Conservation (phyloP, 2,113 vertebrate genomes). For the Ptilonorhynchus violaceus region DNA sequence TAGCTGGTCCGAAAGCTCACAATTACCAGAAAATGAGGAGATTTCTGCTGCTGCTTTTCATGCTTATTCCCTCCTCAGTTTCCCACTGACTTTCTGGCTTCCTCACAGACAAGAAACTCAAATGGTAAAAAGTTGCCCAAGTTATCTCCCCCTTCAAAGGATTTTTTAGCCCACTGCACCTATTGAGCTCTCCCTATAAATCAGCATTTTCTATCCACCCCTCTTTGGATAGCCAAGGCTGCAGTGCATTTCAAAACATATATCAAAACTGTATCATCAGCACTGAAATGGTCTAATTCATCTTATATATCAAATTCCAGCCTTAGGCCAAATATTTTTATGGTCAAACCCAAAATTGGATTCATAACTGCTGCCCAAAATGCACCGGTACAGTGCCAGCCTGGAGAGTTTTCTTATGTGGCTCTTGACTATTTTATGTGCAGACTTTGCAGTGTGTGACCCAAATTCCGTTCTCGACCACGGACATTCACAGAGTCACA, state of each 20-base stretch:
- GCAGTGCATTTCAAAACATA: background rate
- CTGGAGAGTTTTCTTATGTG: background rate
- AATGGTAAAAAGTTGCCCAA: background rate
- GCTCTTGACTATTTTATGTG: background rate
- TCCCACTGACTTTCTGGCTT: background rate
- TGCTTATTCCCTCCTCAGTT: background rate
- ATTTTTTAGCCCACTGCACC: background rate
- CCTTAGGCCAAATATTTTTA: background rate
- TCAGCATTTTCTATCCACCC: too few species aligned
- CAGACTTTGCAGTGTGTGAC: background rate
- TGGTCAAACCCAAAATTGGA: background rate
- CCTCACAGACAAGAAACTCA: background rate
- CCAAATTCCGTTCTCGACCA: background rate
- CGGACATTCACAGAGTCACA: fast-evolving
- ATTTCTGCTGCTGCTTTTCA: background rate
- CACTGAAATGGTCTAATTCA: background rate
- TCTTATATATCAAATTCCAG: background rate
- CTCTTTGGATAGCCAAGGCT: background rate
- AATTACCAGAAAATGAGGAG: background rate
- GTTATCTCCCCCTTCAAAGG: fast-evolving
- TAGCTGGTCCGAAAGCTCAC: background rate
- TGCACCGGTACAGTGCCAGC: background rate
- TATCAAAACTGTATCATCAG: background rate
- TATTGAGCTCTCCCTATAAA: background rate
- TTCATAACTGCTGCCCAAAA: background rate